These are phyloP conservation scores for Enteromius unitaeniatus DNA, from an alignment of 2,797 vertebrate genomes.

Conservation along the genomic window DNA sequence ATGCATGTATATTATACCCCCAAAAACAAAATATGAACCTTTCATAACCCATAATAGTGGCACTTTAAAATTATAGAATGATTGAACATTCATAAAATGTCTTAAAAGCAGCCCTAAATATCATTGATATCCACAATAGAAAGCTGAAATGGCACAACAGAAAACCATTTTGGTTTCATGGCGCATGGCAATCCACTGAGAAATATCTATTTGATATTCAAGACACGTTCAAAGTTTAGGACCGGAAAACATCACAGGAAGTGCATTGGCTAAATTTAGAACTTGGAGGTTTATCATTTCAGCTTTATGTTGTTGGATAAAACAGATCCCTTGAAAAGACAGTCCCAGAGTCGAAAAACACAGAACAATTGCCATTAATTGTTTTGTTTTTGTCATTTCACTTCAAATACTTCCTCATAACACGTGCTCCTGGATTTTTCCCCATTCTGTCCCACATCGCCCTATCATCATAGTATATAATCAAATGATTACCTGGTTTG, in stretches of 20 bases:
- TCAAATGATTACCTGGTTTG: conserved; percentile 86
- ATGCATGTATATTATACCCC: no score
- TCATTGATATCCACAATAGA: conserved; percentile 50
- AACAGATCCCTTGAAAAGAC: conserved; percentile 59
- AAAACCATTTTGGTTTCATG: no score
- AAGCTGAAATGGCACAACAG: conserved; percentile 29
- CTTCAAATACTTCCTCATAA: conserved; percentile 67
- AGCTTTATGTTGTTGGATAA: conserved; percentile 40
- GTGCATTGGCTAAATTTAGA: conserved; percentile 36
- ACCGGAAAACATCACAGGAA: conserved; percentile 16
- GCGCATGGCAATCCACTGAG: conserved; percentile 49
- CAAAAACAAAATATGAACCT: no score
- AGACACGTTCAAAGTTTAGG: neutral
- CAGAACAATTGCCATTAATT: conserved; percentile 66
- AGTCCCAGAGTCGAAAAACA: conserved; percentile 55
- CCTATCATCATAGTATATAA: conserved; percentile 53
- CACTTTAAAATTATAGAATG: neutral
- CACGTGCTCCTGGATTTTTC: conserved; percentile 65
- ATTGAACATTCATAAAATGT: neutral
- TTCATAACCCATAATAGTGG: no score
- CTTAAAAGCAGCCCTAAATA: conserved; percentile 54
- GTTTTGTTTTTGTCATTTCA: conserved; percentile 70
- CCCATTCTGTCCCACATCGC: conserved; percentile 43
- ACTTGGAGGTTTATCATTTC: conserved; percentile 18
- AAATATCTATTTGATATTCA: conserved; percentile 18